Evolutionary conservation across 2,797 vertebrate genomes (phyloP), one percentile per base, ranked within the genome.

Genomic region (Nothura maculosa): DNA sequence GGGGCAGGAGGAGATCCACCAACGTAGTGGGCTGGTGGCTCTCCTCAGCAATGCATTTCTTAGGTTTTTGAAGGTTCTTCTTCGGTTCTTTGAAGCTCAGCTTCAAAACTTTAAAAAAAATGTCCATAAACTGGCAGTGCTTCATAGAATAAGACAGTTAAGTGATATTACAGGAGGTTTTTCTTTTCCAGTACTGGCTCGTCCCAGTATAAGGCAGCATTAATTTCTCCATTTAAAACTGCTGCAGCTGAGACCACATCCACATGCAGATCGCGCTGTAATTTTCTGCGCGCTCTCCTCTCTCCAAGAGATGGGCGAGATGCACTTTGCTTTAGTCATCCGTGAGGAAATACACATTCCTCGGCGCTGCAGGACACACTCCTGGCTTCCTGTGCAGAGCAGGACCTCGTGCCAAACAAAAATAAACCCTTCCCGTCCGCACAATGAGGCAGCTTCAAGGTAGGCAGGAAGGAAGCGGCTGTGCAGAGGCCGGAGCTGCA

Each of bases 271-370:
- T 64, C 52, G 60, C n/a, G 24, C 1, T 1, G 27, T 54, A 15
- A 85, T 93, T 87, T 87, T 82, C 76, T 80, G 38, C 55, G 58
- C 3, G 0, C 42, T 81, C 6, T 81, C 40, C 61, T 85, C 87
- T 79, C 81, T 76, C 67, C 74, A 84, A 80, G 78, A 57, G 32
- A 57, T 4, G 1, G 63, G 47, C 2, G 3, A 89, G 66, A 86
- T 74, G 48, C 25, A 3, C 57, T 85, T 92, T 75, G 45, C 57
- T 82, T 62, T 77, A 91, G 87, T 34, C 73, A 67, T 85, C 30
- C 2, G 63, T 87, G 76, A 32, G 0, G 2, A 87, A 81, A 64
- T 73, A 73, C 66, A 62, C 69, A 82, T 79, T 87, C 55, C 60
- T 85, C 30, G 19, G 38, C 55, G 18, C 27, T 87, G 70, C 54